phyloP scores from a whole-genome alignment of 2,113 vertebrate genomes.

The Ictalurus furcatus region DNA sequence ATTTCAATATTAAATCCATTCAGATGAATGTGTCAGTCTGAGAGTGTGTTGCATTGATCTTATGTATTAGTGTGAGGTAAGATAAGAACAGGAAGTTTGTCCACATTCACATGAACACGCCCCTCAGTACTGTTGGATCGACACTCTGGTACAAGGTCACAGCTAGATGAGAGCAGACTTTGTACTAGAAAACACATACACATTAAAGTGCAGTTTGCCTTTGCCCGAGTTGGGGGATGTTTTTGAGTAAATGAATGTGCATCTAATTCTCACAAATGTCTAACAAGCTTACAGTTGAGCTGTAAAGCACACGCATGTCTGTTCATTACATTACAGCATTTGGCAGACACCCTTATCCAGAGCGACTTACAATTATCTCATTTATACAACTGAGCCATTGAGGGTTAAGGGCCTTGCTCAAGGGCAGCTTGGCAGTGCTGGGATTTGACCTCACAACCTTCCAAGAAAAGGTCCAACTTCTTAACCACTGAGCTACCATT shows the following conservation, averaged over 20 bases:
- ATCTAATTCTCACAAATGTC: background rate
- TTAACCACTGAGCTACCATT: too few relatives aligned
- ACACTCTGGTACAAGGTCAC: conserved; percentile 68
- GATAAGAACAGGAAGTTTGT: conserved; percentile 38
- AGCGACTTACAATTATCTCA: too few relatives aligned
- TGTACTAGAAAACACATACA: conserved; percentile 61
- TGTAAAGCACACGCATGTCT: background rate
- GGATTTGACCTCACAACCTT: too few relatives aligned
- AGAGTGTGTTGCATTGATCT: background rate
- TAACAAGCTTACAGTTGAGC: conserved; percentile 46
- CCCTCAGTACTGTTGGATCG: conserved; percentile 38
- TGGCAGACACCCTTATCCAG: too few relatives aligned
- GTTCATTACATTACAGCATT: too few relatives aligned
- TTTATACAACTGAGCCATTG: too few relatives aligned
- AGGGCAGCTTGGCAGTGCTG: too few relatives aligned
- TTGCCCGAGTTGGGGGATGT: conserved; percentile 52
- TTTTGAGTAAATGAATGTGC: conserved; percentile 23
- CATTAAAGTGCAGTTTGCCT: conserved; percentile 53
- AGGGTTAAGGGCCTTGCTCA: too few relatives aligned
- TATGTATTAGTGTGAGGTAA: background rate
- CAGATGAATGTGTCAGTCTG: conserved; percentile 2
- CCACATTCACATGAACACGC: conserved; percentile 48
- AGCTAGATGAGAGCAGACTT: conserved; percentile 74
- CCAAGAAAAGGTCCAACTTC: too few relatives aligned
- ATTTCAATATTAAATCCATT: conserved; percentile 1